These are phyloP conservation scores for Laterallus jamaicensis DNA, from an alignment of 2,113 vertebrate genomes.

Conservation along the genomic window DNA sequence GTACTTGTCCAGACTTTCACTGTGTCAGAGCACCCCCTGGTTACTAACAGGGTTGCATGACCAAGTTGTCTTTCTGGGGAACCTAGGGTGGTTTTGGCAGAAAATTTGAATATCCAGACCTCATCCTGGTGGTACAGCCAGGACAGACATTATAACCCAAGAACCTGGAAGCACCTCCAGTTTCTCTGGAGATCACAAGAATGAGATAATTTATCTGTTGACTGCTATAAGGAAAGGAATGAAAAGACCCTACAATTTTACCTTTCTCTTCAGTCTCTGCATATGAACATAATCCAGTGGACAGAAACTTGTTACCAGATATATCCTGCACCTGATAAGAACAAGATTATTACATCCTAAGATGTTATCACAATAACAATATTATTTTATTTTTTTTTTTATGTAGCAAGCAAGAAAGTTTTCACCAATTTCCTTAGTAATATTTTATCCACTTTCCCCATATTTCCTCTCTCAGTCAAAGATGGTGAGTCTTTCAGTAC, in stretches of 20 bases:
- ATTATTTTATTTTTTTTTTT: neutral
- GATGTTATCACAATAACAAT: neutral
- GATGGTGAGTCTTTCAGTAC: neutral
- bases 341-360: neutral
- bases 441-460: slow-evolving; percentile 21
- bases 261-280: neutral
- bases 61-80: neutral
- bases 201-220: neutral
- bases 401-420: slow-evolving; percentile 3
- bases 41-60: neutral
- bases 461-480: slow-evolving; percentile 2
- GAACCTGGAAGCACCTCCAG: neutral
- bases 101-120: neutral
- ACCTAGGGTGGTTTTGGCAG: neutral
- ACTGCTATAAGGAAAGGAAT: neutral
- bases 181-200: neutral
- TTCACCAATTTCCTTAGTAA: slow-evolving; percentile 19
- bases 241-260: accelerated
- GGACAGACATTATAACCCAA: neutral
- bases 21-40: accelerated
- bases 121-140: neutral
- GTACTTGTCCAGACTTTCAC: neutral
- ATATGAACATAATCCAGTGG: neutral
- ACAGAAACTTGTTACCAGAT: neutral
- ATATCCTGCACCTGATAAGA: neutral